Evolutionary conservation across 1,140 invertebrate species (phyloP), one percentile per base, ranked within the genome.

Genomic region (Aleiodes sp.): DNA sequence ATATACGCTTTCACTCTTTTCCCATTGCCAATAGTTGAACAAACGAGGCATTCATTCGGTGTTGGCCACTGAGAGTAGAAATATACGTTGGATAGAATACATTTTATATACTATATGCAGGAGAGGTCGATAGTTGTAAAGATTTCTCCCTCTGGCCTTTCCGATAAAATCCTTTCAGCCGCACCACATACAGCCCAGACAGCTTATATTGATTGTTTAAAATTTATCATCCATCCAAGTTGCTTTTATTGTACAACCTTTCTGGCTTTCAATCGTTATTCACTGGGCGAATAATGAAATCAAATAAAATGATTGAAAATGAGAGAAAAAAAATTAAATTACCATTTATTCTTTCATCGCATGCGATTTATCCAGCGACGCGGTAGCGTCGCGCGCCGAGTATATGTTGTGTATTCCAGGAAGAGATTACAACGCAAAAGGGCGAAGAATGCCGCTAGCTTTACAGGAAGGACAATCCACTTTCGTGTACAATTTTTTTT

Each of bases 151-250:
- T 65, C 41, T 65, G 43, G 39, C 28, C 26, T 65, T 33, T 52
- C 56, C 63, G 63, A 65, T 65, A 65, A 65, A 46, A 65, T 31
- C 41, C 43, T 65, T 65, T 65, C 63, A 65, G 41, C 28, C 41
- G 24, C 46, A 52, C 46, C 46, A 52, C 46, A 52, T 52, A 52
- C 46, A 52, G 26, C 46, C 56, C 56, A 59, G 41, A 65, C 63
- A 65, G 63, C 41, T 56, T 33, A 52, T 52, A 46, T 65, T 65
- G 63, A 65, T 65, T 65, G 63, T 65, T 56, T 43, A 65, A 65
- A 65, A 65, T 65, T 65, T 56, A 65, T 65, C 63, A 65, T 65
- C 29, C 7, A 52, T 26, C 19, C 43, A 8, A 31, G 26, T 65
- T 52, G 43, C 63, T 52, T 65, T 65, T 56, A 31, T 43, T 64